A percentile compares a stretch with the other conserved stretches of the same genome.
phyloP scores from a whole-genome alignment of 2,888 invertebrate genomes.

The Antheraea yamamai region DNA sequence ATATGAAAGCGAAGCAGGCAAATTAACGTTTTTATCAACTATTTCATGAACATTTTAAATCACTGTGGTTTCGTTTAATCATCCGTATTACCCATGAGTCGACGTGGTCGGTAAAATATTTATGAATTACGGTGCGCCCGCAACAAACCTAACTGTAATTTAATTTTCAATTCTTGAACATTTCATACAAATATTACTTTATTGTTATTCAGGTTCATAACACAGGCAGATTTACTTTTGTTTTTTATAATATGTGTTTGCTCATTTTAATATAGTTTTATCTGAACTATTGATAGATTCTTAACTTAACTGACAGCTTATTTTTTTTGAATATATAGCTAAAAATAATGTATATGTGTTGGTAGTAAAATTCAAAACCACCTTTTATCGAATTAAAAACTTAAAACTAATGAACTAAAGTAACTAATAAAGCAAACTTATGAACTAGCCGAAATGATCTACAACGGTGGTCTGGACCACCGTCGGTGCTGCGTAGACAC shows the following conservation, averaged over 20 bases:
- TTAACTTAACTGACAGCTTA: too few relatives aligned
- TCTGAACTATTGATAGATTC: too few relatives aligned
- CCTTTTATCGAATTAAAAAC: not conserved
- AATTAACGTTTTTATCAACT: conserved; percentile 3
- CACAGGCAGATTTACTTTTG: too few relatives aligned
- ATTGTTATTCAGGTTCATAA: not conserved
- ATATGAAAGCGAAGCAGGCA: conserved; percentile 11
- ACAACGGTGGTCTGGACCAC: not conserved
- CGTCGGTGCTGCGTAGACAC: not conserved
- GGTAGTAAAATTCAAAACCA: too few relatives aligned
- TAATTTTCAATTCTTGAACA: not conserved
- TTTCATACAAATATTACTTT: not conserved
- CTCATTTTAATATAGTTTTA: too few relatives aligned
- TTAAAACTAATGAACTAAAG: not conserved
- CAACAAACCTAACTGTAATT: not conserved
- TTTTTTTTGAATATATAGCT: too few relatives aligned
- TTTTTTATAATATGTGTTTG: too few relatives aligned
- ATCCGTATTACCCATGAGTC: conserved; percentile 13
- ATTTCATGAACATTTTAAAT: conserved; percentile 6
- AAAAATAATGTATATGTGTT: too few relatives aligned
- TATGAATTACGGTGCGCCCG: not conserved
- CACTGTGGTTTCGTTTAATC: conserved; percentile 13
- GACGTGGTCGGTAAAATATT: not conserved
- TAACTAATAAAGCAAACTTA: too few relatives aligned
- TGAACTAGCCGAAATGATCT: too few relatives aligned